These are phyloP conservation scores for Rhingia rostrata DNA, from an alignment of 2,888 invertebrate species.

Conservation along the genomic window DNA sequence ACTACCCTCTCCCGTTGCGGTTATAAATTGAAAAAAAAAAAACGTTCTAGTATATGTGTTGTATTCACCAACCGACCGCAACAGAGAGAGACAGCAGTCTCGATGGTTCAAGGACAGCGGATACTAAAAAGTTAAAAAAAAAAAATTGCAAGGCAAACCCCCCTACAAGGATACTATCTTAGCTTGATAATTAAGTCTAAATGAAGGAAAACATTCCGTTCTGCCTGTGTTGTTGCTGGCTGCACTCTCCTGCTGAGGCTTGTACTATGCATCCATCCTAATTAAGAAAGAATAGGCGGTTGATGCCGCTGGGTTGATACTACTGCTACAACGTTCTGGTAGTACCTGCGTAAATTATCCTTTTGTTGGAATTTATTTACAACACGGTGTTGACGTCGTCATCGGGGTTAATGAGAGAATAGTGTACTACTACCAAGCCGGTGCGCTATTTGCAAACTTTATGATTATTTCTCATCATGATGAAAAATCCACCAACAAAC, in stretches of 20 bases:
- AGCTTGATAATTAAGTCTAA: slow-evolving; percentile 66
- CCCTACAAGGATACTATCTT: slow-evolving; percentile 56
- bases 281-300: slow-evolving; percentile 56
- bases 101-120: slow-evolving; percentile 24
- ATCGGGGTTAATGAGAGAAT: slow-evolving; percentile 63
- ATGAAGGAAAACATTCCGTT: slow-evolving; percentile 31
- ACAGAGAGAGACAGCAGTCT: neutral
- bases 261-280: slow-evolving; percentile 63
- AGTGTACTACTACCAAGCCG: slow-evolving; percentile 20
- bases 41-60: slow-evolving; percentile 21
- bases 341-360: slow-evolving; percentile 64
- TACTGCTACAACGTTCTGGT: slow-evolving; percentile 42
- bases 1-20: slow-evolving; percentile 10
- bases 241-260: slow-evolving; percentile 32
- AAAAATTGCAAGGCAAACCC: slow-evolving; percentile 4
- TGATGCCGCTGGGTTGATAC: slow-evolving; percentile 16
- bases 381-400: slow-evolving; percentile 44
- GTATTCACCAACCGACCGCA: neutral
- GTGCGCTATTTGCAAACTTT: slow-evolving; percentile 56
- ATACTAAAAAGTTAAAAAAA: slow-evolving; percentile 2
- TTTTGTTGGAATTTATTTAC: slow-evolving; percentile 65
- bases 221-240: slow-evolving; percentile 16
- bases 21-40: neutral
- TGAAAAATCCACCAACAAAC: slow-evolving; percentile 1
- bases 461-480: slow-evolving; percentile 66